Evolutionary conservation across 92 coral and sea anemone species (phyloP).

Genomic region (Actinernus sp.): DNA sequence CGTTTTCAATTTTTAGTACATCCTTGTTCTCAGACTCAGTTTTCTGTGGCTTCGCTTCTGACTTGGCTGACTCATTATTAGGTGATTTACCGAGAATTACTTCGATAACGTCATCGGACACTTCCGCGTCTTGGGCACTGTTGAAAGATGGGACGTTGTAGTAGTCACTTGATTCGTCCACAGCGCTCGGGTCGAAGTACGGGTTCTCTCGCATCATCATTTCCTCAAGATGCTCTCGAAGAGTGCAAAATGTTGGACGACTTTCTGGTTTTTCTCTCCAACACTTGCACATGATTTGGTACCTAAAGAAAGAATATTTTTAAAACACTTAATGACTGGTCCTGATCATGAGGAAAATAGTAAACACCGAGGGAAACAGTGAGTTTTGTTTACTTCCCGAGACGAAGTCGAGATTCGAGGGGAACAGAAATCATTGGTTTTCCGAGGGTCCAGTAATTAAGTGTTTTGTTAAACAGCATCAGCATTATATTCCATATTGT

Average conservation of each 20-base stretch:
- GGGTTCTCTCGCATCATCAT: conserved; percentile 79
- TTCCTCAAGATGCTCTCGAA: conserved; percentile 61
- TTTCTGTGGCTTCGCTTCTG: no score
- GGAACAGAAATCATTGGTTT: not conserved
- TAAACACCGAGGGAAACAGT: no score
- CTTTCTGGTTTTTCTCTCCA: conserved; percentile 75
- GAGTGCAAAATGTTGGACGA: conserved; percentile 64
- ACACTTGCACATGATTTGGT: conserved; percentile 68
- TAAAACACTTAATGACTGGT: not conserved
- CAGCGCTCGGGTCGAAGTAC: conserved; percentile 71
- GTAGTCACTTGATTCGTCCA: conserved; percentile 74
- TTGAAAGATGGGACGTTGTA: conserved; percentile 85
- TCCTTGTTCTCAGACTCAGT: not conserved
- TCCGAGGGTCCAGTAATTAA: no score
- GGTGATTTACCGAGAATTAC: conserved; percentile 9
- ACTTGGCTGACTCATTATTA: not conserved
- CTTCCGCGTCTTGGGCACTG: conserved; percentile 45
- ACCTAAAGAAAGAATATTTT: conserved; percentile 49
- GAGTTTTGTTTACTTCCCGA: no score
- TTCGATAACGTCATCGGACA: conserved; percentile 36
- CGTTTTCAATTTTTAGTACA: not conserved
- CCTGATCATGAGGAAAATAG: not conserved
- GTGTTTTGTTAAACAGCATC: no score
- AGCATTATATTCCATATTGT: no score
- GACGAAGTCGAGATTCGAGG: no score